Evolutionary conservation across 2,113 vertebrate genomes (phyloP).

Genomic region (Marmota monax): DNA sequence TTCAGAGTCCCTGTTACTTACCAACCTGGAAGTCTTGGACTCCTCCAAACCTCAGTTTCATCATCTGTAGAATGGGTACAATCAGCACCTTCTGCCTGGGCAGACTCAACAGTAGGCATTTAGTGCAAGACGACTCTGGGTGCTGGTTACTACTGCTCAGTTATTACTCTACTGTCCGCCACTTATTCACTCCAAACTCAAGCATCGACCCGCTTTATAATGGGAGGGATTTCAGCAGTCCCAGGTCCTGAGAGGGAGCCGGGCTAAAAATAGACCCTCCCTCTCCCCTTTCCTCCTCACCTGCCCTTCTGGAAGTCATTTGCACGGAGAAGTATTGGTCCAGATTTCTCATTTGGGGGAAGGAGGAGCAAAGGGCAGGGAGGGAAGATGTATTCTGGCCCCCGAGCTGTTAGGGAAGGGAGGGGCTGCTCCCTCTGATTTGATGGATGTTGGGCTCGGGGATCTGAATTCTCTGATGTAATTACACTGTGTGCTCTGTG

Average conservation of each 20-base stretch:
- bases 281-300: not conserved
- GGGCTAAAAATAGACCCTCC: not conserved
- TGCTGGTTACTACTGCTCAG: not conserved
- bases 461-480: slow-evolving; percentile 90
- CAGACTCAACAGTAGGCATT: not conserved
- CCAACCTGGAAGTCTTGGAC: not conserved
- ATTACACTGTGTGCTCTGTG: slow-evolving; percentile 91
- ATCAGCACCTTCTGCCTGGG: not conserved
- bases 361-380: not conserved
- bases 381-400: not conserved
- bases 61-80: not conserved
- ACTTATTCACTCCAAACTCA: not conserved
- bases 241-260: not conserved
- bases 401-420: slow-evolving; percentile 47
- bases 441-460: slow-evolving; percentile 90
- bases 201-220: not conserved
- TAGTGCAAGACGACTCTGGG: not conserved
- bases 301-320: not conserved
- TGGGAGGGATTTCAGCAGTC: not conserved
- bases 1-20: not conserved
- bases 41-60: not conserved
- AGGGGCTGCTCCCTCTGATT: slow-evolving; percentile 75
- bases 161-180: no score
- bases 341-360: not conserved
- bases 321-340: not conserved